Evolutionary conservation across 2,797 vertebrate genomes (phyloP), one percentile per base, ranked within the genome.

Genomic region (Dicrostonyx torquatus): DNA sequence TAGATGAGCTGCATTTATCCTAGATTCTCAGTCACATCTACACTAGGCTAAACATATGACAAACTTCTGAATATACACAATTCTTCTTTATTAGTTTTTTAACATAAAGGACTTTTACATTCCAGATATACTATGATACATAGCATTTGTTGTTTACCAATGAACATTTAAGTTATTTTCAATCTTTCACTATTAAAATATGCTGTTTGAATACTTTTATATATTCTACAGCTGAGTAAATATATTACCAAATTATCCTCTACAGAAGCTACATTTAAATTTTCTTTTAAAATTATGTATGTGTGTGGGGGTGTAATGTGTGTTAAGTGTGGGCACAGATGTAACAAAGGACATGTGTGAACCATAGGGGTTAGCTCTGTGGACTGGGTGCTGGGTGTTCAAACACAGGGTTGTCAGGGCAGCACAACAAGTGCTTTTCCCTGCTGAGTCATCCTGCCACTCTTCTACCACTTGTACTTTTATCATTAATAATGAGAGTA

Each of bases 171-270:
- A 34, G 11, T 77, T 89, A 76, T 83, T 80, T 89, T 76, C 9
- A 58, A 53, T 68, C 50, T 87, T 91, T 53, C 78, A 50, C 48
- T 89, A 76, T 92, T 84, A 62, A 92, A 93, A 95, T 66, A 87
- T 6, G 18, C 15, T n/a, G 14, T 0, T 50, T 68, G 75, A 91
- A 82, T 53, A 87, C 24, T 93, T 24, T 82, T 50, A 58, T 24
- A 60, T 53, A 78, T 82, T 84, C 64, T 78, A 86, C 0, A 91
- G 87, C 48, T 78, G 48, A 53, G 50, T 82, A 89, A 96, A 88
- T 72, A 86, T 37, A 91, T n/a, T 87, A 83, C 14, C 55, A 87
- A 68, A 83, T n/a, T 31, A 92, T 7, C 10, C 26, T 82, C 45
- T 48, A 72, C 0, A 26, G 86, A 89, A 89, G 37, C 34, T 79